Evolutionary conservation across 2,888 invertebrate genomes (phyloP).

Genomic region (Trachelus iudaicus): DNA sequence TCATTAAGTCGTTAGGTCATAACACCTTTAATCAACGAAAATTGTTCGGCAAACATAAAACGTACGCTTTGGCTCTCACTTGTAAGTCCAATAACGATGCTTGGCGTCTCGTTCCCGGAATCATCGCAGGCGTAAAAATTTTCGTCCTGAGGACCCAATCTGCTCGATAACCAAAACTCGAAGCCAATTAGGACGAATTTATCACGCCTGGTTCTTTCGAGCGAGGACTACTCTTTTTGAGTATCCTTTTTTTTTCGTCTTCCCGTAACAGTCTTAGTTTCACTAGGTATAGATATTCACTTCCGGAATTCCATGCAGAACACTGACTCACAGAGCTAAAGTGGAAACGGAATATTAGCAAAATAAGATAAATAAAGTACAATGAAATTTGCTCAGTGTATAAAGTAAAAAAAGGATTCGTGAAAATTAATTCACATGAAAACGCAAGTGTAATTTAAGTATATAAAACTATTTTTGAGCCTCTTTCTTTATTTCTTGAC

Average conservation of each 20-base stretch:
- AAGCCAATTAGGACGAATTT: neutral
- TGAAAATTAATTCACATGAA: neutral
- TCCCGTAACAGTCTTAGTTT: neutral
- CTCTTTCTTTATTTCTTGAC: neutral
- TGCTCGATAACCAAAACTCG: neutral
- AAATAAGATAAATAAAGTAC: neutral
- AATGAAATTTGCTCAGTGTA: neutral
- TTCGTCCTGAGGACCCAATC: neutral
- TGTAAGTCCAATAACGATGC: neutral
- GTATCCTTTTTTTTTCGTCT: neutral
- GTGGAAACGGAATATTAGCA: neutral
- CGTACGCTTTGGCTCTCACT: slow-evolving; percentile 2
- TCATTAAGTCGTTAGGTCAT: slow-evolving; percentile 33
- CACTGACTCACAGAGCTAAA: neutral
- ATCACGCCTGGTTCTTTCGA: neutral
- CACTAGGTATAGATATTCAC: neutral
- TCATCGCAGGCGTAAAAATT: neutral
- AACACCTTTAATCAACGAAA: slow-evolving; percentile 31
- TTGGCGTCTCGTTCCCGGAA: neutral
- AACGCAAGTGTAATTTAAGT: neutral
- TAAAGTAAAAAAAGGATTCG: neutral
- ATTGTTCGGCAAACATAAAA: slow-evolving; percentile 33
- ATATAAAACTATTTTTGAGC: neutral
- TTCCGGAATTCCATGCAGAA: neutral
- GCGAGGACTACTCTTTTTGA: neutral